Evolutionary conservation across 2,113 vertebrate genomes (phyloP), one percentile per base, ranked within the genome.

Genomic region (Podocnemis expansa): DNA sequence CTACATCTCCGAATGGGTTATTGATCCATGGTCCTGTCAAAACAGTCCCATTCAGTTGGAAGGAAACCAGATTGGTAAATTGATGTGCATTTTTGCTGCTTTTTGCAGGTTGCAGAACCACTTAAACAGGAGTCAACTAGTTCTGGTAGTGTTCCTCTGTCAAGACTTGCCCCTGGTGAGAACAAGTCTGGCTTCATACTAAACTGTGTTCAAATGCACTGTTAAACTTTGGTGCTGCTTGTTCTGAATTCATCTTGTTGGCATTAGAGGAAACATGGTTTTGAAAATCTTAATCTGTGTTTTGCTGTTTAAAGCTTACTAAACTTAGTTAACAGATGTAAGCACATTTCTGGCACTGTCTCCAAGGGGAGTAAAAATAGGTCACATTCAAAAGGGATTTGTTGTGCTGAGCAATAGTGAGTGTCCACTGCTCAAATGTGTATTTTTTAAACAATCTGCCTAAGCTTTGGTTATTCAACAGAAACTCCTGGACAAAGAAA

Each of bases 151-250:
- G 94, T 96, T 91, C 81, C 85, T 58, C 95, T 84, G 10, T 97
- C 97, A 91, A 93, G 70, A 34, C 89, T 78, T 34, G 97, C 97
- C n/a, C 96, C 97, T 54, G 98, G 98, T 99, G 91, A 97, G 98
- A 97, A 70, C 84, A 41, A 93, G 80, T 76, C 91, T 80, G 81
- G 10, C 21, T 90, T 91, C 12, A 70, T 85, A 1, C 43, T 86
- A 87, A 14, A 24, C 82, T 85, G 67, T n/a, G 78, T 29, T 54
- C n/a, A 25, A 85, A 83, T 19, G 38, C 38, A 6, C 11, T 41
- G 34, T 92, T 70, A 56, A 86, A 91, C 31, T 8, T 58, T 75
- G 60, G 9, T 21, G 91, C 54, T 82, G 76, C 54, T 9, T 76
- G 5, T 22, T 75, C 25, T 82, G 51, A 76, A 60, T 94, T 94